Base-by-base conservation (phyloP, 2,888 invertebrate species). In the Sipha maydis region DNA sequence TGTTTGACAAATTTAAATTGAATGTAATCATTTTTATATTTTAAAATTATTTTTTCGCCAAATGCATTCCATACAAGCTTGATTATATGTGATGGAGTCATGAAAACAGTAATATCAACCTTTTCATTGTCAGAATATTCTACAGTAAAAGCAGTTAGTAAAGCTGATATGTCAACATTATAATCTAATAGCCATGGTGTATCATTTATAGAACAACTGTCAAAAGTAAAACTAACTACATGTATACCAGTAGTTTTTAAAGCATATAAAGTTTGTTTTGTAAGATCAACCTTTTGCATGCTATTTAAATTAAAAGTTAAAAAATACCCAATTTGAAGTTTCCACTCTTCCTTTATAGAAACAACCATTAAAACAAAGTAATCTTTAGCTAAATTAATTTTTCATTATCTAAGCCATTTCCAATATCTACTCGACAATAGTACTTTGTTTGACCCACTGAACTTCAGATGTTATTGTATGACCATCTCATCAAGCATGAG, bases 271-370 rank as follows among this genome's bases (percentile, higher is more conserved):
- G 56, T 56, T 25, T 79, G 79, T 56, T 56, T 31, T 17, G 11
- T 34, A 2, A 79, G 79, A 25, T 54, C 79, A 31, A 14, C 31
- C 4, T 79, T 56, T 79, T 79, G 79, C 2, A 21, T 25, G 17
- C 56, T 79, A 56, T 79, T 56, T 56, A 56, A 34, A 61, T 34
- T 56, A 56, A 17, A 21, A 31, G 34, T 1, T 61, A 79, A 56
- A 79, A 79, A 79, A 56, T 79, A 79, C 11, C 79, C 56, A 56
- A 56, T 79, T 34, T 56, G 79, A 31, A 79, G 31, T 78, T 78
- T 78, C 78, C 78, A 78, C 7, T 25, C 31, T 78, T 79, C 56
- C 56, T 56, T 56, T 56, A 78, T 56, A 28, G 54, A 31, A 78
- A 79, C 79, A 21, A 79, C 31, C 31, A 79, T 56, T 56, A 79